phyloP scores from a whole-genome alignment of 1,140 invertebrate species.

The Anastatus disparis region DNA sequence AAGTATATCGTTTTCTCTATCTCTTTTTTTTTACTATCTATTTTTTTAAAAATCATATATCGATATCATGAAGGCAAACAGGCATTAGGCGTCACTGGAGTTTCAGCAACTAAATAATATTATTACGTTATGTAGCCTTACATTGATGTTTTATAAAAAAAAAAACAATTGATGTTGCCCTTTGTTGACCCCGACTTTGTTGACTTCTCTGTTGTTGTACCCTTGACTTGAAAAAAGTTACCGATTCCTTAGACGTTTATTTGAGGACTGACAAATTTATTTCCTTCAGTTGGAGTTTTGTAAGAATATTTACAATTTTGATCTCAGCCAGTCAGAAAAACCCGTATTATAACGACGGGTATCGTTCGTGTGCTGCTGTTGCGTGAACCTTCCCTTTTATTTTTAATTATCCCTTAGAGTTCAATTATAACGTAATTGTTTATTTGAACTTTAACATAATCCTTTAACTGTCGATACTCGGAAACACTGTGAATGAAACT shows the following conservation, averaged over 20 bases:
- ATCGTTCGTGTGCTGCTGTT: conserved; percentile 11
- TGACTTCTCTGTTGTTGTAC: too few relatives aligned
- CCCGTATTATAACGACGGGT: conserved; percentile 26
- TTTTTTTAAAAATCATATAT: conserved; percentile 21
- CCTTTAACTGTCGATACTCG: conserved; percentile 9
- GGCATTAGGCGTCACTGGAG: conserved; percentile 62
- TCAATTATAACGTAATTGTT: conserved; percentile 4
- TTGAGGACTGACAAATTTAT: background rate
- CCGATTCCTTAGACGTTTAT: too few relatives aligned
- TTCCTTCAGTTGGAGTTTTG: background rate
- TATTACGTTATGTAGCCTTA: conserved; percentile 68
- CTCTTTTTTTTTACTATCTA: background rate
- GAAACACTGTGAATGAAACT: background rate
- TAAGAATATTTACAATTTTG: background rate
- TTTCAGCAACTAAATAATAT: conserved; percentile 62
- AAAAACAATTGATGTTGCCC: conserved; percentile 24
- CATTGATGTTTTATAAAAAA: conserved; percentile 65
- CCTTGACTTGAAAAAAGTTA: too few relatives aligned
- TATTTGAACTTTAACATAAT: conserved; percentile 8
- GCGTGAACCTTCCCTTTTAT: background rate
- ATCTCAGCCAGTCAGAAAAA: conserved; percentile 30
- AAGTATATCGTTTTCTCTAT: conserved; percentile 17
- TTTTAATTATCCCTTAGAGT: background rate
- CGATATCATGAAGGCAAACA: conserved; percentile 53
- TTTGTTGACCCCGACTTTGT: background rate